phyloP scores from a whole-genome alignment of 2,888 invertebrate genomes.

The Drosophila emarginata region DNA sequence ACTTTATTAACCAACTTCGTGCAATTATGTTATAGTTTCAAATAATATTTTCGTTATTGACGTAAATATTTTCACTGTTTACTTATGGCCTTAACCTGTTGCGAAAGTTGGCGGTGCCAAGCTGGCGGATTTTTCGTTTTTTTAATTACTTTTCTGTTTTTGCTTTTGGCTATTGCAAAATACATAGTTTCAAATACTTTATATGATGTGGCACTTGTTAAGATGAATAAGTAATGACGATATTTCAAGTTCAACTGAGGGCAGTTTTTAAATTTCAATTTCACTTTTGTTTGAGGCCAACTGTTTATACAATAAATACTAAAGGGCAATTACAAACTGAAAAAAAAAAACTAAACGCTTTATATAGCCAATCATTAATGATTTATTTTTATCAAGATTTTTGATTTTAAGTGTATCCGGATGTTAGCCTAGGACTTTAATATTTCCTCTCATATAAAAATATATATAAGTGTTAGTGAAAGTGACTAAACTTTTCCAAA shows the following conservation, averaged over 20 bases:
- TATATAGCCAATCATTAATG: no score
- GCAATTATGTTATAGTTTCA: slow-evolving; percentile 21
- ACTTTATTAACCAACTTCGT: slow-evolving; percentile 32
- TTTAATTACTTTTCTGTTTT: not conserved
- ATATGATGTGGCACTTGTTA: slow-evolving; percentile 28
- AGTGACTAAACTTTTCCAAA: no score
- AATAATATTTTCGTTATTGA: slow-evolving; percentile 21
- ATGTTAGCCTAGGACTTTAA: not conserved
- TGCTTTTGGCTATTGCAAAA: slow-evolving; percentile 46
- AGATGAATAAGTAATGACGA: slow-evolving; percentile 16
- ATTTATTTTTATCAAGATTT: not conserved
- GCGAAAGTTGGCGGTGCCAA: slow-evolving; percentile 65
- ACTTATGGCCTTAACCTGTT: slow-evolving; percentile 56
- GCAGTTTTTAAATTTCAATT: slow-evolving; percentile 10
- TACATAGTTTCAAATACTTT: slow-evolving; percentile 44
- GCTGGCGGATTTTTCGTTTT: slow-evolving; percentile 34
- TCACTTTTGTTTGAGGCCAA: not conserved
- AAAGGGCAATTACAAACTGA: not conserved
- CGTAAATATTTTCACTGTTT: slow-evolving; percentile 27
- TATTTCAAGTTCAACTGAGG: slow-evolving; percentile 19
- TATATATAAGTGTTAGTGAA: no score
- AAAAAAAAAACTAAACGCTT: not conserved
- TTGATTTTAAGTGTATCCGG: not conserved
- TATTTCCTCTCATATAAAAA: not conserved
- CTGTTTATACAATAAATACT: not conserved